phyloP scores from a whole-genome alignment of 1,140 invertebrate genomes.

The Belonocnema kinseyi region DNA sequence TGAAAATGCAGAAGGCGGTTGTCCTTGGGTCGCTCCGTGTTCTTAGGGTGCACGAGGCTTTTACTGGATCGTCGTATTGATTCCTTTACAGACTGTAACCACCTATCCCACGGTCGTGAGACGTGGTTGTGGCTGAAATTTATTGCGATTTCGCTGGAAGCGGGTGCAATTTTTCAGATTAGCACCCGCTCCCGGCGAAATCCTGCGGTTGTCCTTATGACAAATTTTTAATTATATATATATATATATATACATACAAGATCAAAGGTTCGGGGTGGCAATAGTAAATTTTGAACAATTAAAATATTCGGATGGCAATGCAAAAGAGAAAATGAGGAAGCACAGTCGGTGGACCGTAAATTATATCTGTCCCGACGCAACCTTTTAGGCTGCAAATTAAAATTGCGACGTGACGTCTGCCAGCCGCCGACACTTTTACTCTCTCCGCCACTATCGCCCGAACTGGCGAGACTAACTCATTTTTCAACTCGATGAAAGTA shows the following conservation, averaged over 20 bases:
- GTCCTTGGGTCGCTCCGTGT: too few relatives aligned
- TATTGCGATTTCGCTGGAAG: too few relatives aligned
- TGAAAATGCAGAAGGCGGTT: too few relatives aligned
- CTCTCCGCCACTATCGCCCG: conserved; percentile 6
- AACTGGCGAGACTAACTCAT: conserved; percentile 30
- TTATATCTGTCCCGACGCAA: conserved; percentile 22
- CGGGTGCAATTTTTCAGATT: too few relatives aligned
- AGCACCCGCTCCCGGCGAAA: too few relatives aligned
- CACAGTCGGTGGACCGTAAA: conserved; percentile 15
- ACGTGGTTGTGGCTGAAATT: too few relatives aligned
- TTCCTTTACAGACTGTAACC: too few relatives aligned
- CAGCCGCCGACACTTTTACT: conserved; percentile 22
- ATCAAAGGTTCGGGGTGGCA: conserved; percentile 16
- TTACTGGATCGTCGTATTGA: too few relatives aligned
- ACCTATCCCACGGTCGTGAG: too few relatives aligned
- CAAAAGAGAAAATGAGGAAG: conserved; percentile 13
- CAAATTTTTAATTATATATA: too few relatives aligned
- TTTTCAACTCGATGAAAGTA: conserved; percentile 19
- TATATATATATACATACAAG: neutral
- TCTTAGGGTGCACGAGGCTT: too few relatives aligned
- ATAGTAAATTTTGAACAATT: conserved; percentile 28
- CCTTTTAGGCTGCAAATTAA: conserved; percentile 29
- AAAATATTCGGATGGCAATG: conserved; percentile 1
- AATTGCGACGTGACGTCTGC: conserved; percentile 31
- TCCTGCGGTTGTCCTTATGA: too few relatives aligned